These are phyloP conservation scores for Amblyjoppa proteus DNA, from an alignment of 2,888 invertebrate genomes.

Conservation along the genomic window DNA sequence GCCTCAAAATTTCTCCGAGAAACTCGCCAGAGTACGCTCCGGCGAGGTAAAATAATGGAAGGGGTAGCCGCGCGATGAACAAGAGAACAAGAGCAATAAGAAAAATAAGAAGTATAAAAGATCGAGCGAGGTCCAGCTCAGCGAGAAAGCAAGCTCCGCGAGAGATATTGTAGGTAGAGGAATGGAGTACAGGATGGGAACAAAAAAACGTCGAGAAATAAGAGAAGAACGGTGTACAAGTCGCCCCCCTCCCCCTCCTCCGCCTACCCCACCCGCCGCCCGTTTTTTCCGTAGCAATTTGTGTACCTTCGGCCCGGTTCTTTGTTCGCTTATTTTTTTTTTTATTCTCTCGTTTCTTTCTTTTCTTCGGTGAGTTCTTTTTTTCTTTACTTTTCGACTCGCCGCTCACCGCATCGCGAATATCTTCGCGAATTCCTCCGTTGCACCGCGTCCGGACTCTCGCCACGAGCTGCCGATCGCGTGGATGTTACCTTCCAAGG, in stretches of 20 bases:
- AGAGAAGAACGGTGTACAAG: conserved; percentile 51
- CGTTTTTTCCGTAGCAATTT: conserved; percentile 69
- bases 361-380: conserved; percentile 45
- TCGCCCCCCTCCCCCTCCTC: neutral
- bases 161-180: conserved; percentile 60
- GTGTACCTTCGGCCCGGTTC: conserved; percentile 64
- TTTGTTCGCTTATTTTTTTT: conserved; percentile 61
- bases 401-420: conserved; percentile 73
- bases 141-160: conserved; percentile 38
- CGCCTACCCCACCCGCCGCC: neutral
- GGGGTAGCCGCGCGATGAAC: conserved; percentile 43
- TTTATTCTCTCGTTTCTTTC: conserved; percentile 46
- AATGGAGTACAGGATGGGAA: conserved; percentile 53
- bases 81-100: conserved; percentile 50
- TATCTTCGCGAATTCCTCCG: conserved; percentile 77
- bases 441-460: conserved; percentile 67
- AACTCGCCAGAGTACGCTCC: conserved; percentile 36
- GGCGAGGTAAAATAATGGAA: conserved; percentile 39
- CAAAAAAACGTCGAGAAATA: conserved; percentile 38
- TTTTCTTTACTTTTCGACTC: conserved; percentile 67
- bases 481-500: conserved; percentile 22
- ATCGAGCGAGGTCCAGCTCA: conserved; percentile 59
- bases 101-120: conserved; percentile 50
- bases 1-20: conserved; percentile 56
- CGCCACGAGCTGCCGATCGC: conserved; percentile 59